Base-by-base conservation (phyloP, 2,888 invertebrate genomes). In the Caenorhabditis panamensis region DNA sequence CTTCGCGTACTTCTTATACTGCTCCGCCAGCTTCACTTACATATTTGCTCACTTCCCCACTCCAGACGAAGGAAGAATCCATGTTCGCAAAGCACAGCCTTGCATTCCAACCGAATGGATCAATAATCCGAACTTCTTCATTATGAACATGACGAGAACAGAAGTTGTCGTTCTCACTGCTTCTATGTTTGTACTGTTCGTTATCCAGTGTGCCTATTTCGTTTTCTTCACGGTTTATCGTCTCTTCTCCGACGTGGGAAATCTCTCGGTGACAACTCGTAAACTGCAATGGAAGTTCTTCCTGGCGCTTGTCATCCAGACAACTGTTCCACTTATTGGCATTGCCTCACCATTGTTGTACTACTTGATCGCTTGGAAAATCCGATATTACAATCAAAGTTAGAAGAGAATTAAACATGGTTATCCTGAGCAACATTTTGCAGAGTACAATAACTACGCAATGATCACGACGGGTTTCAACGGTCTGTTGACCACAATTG, bases 381-480 rank as follows among this genome's bases (percentile, higher is more conserved):
- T 41, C 41, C 9, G 41, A 3, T 41, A 41, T 16, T 41, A 41
- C 13, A 41, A 41, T 41, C 41, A 41, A 41, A 41, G 41, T 41
- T 3, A 13, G 41, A 3, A 4, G 4, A 9, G 5, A 6, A 31
- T 31, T 4, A 31, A 9, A 6, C 4, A 31, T 9, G 9, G 41
- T 41, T 16, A 9, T 11, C 5, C 16, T 2, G 9, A 9, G 13
- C 5, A 5, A 36, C 11, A 41, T 9, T 16, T 5, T 41, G 9
- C 16, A 54, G 54, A 54, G n/a, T 54, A 54, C 54, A 54, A 54
- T 22, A 54, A 54, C n/a, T 28, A n/a, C 54, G 26, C 54, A 16
- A 28, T 54, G 54, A 54, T 54, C n/a, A 9, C 28, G 26, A 3
- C n/a, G 1, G 54, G 54, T 16, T 13, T 54, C 16, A 54, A 54